These are phyloP conservation scores for Psylliodes chrysocephalus DNA, from an alignment of 2,888 invertebrate genomes.

Conservation along the genomic window DNA sequence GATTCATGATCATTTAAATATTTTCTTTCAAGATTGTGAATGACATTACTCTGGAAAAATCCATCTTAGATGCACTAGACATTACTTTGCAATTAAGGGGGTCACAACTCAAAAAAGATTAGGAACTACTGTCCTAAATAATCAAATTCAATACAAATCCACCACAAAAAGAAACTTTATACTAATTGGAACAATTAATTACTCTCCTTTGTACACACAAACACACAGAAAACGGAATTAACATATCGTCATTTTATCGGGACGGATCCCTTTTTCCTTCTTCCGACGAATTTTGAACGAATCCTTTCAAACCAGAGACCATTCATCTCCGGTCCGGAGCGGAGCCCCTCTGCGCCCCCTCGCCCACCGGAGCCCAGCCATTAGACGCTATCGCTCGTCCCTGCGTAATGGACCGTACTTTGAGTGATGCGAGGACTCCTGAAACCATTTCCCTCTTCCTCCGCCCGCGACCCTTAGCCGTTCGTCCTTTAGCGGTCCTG, in stretches of 20 bases:
- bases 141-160: no score
- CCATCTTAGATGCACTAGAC: no score
- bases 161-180: no score
- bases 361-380: slow-evolving; percentile 54
- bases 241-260: slow-evolving; percentile 57
- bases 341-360: background rate
- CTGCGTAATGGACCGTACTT: slow-evolving; percentile 59
- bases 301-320: slow-evolving; percentile 48
- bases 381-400: slow-evolving; percentile 64
- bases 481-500: background rate
- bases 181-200: slow-evolving; percentile 37
- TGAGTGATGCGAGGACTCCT: slow-evolving; percentile 43
- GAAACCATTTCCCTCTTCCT: background rate
- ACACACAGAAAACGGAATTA: slow-evolving; percentile 47
- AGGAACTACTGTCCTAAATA: no score
- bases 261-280: no score
- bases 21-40: no score
- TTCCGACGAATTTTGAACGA: slow-evolving; percentile 56
- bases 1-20: no score
- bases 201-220: no score
- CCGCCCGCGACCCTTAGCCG: slow-evolving; percentile 5
- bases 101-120: no score
- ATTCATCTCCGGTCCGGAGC: slow-evolving; percentile 62
- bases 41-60: no score
- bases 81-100: no score